Evolutionary conservation across 2,113 vertebrate genomes (phyloP), one percentile per base, ranked within the genome.

Genomic region (Pangasianodon gigas): DNA sequence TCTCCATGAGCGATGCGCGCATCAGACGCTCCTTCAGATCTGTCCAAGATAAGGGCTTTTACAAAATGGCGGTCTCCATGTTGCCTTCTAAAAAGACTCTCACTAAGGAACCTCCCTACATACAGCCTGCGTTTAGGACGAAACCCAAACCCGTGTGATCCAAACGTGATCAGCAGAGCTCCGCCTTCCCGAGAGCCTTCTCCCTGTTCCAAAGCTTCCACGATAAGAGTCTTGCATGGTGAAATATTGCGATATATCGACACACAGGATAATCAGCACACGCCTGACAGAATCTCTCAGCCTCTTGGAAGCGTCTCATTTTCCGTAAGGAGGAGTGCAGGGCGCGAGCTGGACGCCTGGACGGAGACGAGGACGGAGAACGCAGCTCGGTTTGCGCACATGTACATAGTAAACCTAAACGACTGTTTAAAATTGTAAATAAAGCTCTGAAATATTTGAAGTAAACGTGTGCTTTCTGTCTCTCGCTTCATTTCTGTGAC

Each of bases 371-470:
- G 67, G 92, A 91, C 13, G 44, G 93, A 93, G 97, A 71, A 92
- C 96, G 95, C 93, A 93, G 96, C 95, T 92, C 90, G 85, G 95
- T 96, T 96, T 97, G 97, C 96, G 96, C 96, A 95, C 98, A 96
- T 98, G 97, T 96, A 95, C 93, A 96, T 95, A 96, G 90, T 95
- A 94, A 95, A 93, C 97, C 97, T 94, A 94, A 97, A 97, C 95
- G 97, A 94, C 97, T 96, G 96, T 97, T 97, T 98, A 96, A 96
- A 95, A 96, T 95, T 99, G 97, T 99, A 99, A 98, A 99, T 98
- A 99, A 98, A 98, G 93, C 93, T 92, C 94, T 94, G 89, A 41
- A 41, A 58, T 37, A 21, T 83, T 83, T 58, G 54, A 83, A 56
- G 7, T 60, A 9, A 82, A 10, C 16, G 18, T 37, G 8, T 60